Conservation (phyloP, 2,113 vertebrate species). For the Lophochroa leadbeateri region DNA sequence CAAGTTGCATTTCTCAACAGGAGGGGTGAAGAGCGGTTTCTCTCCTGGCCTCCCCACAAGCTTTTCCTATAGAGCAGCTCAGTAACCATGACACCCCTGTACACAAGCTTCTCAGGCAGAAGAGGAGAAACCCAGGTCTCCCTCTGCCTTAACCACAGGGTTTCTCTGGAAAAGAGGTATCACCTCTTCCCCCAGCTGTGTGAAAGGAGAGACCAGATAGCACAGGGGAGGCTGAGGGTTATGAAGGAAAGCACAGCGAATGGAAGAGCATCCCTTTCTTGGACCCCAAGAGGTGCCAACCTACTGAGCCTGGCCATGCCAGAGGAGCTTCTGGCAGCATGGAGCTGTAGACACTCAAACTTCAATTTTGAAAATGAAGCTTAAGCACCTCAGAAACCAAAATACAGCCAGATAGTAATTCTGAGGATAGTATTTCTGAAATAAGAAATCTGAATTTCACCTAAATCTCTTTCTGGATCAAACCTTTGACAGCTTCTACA, state of each 20-base stretch:
- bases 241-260: background rate
- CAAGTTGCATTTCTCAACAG: conserved; percentile 46
- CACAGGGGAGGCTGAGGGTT: background rate
- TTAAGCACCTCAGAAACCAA: background rate
- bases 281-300: background rate
- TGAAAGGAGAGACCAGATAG: background rate
- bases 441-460: background rate
- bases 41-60: background rate
- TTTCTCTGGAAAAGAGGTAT: background rate
- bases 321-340: background rate
- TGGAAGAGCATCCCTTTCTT: background rate
- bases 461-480: background rate
- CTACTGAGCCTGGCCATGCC: rapidly evolving
- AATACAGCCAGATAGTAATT: background rate
- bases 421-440: background rate
- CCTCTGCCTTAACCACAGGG: background rate
- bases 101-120: background rate
- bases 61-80: background rate
- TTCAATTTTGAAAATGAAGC: background rate
- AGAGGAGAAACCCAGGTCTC: background rate
- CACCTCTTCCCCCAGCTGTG: background rate
- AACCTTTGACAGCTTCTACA: background rate
- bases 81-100: background rate
- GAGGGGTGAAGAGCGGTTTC: background rate
- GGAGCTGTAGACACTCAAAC: background rate